phyloP scores from a whole-genome alignment of 2,113 vertebrate genomes.

The Hyperopisus bebe region DNA sequence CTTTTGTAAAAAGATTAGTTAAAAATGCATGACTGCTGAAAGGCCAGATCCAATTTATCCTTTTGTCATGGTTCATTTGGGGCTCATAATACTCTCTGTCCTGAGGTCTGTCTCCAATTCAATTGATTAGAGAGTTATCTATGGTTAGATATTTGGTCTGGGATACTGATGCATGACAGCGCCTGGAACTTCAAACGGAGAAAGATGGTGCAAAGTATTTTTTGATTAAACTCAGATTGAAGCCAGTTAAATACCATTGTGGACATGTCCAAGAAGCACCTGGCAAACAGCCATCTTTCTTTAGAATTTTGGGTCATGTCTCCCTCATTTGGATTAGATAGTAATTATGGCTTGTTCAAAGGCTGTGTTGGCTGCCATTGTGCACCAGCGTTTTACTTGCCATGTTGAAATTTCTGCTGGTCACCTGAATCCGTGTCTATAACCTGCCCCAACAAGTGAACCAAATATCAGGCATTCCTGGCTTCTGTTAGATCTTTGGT shows the following conservation, averaged over 20 bases:
- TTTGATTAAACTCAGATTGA: conserved; percentile 13
- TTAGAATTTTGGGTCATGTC: neutral
- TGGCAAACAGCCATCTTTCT: neutral
- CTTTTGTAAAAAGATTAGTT: neutral
- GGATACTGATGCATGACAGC: neutral
- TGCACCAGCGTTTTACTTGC: neutral
- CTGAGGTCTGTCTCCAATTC: neutral
- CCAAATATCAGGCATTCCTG: neutral
- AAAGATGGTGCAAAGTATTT: neutral
- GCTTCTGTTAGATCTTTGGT: neutral
- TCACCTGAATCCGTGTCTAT: neutral
- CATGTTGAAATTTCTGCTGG: neutral
- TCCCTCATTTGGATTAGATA: neutral
- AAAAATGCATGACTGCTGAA: neutral
- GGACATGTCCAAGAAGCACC: neutral
- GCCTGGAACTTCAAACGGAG: neutral
- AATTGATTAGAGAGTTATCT: neutral
- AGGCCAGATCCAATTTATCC: neutral
- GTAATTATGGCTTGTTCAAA: neutral
- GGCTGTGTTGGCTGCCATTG: neutral
- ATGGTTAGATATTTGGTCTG: neutral
- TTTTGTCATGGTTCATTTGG: neutral
- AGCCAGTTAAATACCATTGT: neutral
- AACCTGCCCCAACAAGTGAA: neutral
- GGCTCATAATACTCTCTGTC: neutral